Evolutionary conservation across 2,113 vertebrate species (phyloP).

Genomic region (Anhinga anhinga): DNA sequence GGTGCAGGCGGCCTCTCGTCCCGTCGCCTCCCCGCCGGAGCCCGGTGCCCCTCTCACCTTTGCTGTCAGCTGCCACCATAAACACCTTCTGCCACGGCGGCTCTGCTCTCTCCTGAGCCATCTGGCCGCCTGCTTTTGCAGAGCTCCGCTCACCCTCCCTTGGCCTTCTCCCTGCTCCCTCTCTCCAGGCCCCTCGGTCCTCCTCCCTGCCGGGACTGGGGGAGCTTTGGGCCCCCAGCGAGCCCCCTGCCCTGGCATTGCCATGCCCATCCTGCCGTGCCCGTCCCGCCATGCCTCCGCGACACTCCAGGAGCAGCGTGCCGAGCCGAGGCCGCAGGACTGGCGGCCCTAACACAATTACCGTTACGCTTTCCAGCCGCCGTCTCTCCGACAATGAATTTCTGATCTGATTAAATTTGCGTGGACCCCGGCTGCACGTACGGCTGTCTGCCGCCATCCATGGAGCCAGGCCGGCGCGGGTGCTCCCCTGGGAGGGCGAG

Average conservation of each 20-base stretch:
- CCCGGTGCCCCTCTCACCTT: not conserved
- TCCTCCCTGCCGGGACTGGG: not conserved
- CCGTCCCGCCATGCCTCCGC: not conserved
- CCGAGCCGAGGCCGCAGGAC: not conserved
- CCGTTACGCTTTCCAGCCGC: not conserved
- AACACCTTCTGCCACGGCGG: not conserved
- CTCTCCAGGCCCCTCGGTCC: not conserved
- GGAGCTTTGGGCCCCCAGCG: no score
- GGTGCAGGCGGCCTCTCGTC: not conserved
- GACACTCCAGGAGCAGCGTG: fast-evolving
- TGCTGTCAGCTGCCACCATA: not conserved
- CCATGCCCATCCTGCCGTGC: fast-evolving
- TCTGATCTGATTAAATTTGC: slow-evolving; percentile 45
- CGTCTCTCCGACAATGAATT: not conserved
- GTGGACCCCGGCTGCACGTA: not conserved
- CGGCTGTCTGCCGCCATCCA: not conserved
- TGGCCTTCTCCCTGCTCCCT: not conserved
- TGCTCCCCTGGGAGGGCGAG: not conserved
- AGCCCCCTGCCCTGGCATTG: not conserved
- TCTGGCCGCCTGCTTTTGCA: not conserved
- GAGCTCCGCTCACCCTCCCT: not conserved
- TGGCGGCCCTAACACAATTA: not conserved
- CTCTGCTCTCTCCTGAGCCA: not conserved
- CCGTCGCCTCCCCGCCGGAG: fast-evolving
- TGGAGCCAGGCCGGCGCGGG: not conserved